Conservation (phyloP, 2,113 vertebrate genomes). For the Brachypteracias leptosomus region DNA sequence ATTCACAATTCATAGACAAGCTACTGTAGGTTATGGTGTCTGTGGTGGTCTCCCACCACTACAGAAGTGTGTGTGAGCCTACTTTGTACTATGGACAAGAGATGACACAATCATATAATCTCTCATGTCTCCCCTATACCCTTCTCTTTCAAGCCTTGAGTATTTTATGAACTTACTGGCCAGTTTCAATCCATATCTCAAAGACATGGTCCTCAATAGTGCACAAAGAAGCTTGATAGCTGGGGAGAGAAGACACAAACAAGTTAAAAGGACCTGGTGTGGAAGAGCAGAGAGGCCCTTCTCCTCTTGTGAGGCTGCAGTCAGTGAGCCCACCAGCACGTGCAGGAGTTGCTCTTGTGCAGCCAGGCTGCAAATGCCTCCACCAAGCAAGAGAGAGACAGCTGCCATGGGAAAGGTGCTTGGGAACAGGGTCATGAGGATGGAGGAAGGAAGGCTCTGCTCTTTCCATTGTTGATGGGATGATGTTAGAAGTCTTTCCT, state of each 20-base stretch:
- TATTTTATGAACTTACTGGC: not conserved
- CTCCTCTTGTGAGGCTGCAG: not conserved
- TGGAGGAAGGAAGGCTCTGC: not conserved
- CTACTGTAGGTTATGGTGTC: not conserved
- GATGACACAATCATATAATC: not conserved
- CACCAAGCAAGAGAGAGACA: not conserved
- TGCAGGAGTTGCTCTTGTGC: not conserved
- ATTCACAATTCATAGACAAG: fast-evolving
- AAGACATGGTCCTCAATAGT: not conserved
- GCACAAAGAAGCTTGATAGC: too few relatives aligned
- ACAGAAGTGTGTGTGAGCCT: not conserved
- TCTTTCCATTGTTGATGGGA: fast-evolving
- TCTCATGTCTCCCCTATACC: not conserved
- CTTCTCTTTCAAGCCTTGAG: not conserved
- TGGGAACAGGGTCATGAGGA: not conserved
- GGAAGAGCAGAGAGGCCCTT: not conserved
- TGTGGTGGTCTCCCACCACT: not conserved
- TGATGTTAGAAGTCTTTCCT: not conserved
- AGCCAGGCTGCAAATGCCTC: not conserved
- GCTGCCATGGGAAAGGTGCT: too few relatives aligned
- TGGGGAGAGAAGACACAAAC: too few relatives aligned
- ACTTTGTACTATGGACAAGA: not conserved
- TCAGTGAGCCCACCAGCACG: fast-evolving
- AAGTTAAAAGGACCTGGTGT: not conserved
- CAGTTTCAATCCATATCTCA: not conserved